Percentiles rank a stretch among this genome's conserved stretches.
These are phyloP conservation scores for Leucophenga varia DNA, from an alignment of 1,140 invertebrate genomes.

Conservation along the genomic window DNA sequence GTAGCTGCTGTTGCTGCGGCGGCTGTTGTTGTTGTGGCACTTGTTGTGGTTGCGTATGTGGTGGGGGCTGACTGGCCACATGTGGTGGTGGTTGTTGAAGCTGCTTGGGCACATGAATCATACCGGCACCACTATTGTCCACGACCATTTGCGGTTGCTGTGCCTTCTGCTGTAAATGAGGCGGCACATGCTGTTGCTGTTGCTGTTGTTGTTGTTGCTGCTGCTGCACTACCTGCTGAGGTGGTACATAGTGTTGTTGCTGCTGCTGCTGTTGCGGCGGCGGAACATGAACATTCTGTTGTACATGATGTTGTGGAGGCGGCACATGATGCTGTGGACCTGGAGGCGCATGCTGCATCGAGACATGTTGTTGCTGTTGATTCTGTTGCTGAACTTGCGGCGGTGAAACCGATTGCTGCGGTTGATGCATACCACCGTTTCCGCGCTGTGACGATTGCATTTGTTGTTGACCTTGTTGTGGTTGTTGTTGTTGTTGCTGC, in stretches of 20 bases:
- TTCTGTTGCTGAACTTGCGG: slow-evolving; percentile 38
- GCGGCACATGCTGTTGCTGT: slow-evolving; percentile 32
- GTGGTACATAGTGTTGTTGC: slow-evolving; percentile 38
- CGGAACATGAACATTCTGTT: slow-evolving; percentile 15
- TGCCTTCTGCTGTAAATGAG: slow-evolving; percentile 41
- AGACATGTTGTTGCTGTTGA: slow-evolving; percentile 50
- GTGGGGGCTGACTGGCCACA: slow-evolving; percentile 21
- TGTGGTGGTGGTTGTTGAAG: slow-evolving; percentile 40
- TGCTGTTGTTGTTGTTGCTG: slow-evolving; percentile 35
- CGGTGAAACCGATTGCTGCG: slow-evolving; percentile 19
- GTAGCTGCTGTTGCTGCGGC: slow-evolving; percentile 12
- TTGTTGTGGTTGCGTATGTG: slow-evolving; percentile 26
- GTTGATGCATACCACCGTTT: slow-evolving; percentile 44
- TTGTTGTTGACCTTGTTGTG: slow-evolving; percentile 23
- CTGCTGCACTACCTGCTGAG: slow-evolving; percentile 19
- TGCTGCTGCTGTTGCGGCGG: slow-evolving; percentile 50
- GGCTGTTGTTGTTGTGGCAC: slow-evolving; percentile 28
- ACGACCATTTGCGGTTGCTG: slow-evolving; percentile 16
- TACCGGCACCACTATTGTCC: too few relatives aligned
- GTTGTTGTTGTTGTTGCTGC: slow-evolving; percentile 26
- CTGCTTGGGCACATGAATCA: slow-evolving; percentile 43
- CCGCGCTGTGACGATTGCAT: slow-evolving; percentile 15
- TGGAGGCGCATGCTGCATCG: slow-evolving; percentile 32
- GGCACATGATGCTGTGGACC: slow-evolving; percentile 31
- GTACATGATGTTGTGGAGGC: slow-evolving; percentile 35